Evolutionary conservation across 2,113 vertebrate genomes (phyloP).

Genomic region (Cavia porcellus): DNA sequence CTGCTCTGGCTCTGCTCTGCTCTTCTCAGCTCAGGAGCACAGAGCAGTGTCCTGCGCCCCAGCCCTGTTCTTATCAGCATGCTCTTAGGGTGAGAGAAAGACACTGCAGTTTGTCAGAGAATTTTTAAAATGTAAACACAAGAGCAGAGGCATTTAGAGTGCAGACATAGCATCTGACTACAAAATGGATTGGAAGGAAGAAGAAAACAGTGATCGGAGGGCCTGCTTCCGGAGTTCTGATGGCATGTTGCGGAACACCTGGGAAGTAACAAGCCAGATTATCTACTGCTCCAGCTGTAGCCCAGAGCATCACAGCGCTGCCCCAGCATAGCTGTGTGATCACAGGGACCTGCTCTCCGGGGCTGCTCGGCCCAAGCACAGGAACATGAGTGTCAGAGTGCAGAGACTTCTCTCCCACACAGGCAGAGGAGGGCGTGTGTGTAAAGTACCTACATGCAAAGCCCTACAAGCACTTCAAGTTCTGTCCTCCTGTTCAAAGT

Average conservation of each 20-base stretch:
- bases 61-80: neutral
- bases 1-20: neutral
- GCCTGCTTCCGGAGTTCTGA: neutral
- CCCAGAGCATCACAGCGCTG: fast-evolving
- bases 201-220: neutral
- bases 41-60: neutral
- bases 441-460: neutral
- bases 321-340: fast-evolving
- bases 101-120: neutral
- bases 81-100: fast-evolving
- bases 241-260: no score
- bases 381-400: fast-evolving
- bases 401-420: fast-evolving
- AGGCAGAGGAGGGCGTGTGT: fast-evolving
- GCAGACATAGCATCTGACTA: neutral
- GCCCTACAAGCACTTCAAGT: fast-evolving
- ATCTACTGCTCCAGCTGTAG: neutral
- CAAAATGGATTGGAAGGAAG: neutral
- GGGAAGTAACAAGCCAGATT: no score
- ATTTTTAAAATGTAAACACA: neutral
- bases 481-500: neutral
- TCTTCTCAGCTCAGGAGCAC: neutral
- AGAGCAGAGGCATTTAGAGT: neutral
- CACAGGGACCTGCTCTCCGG: fast-evolving
- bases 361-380: neutral